A percentile compares a stretch with the other conserved stretches of the same genome.
These are phyloP conservation scores for Chydorus sphaericus DNA, from an alignment of 2,888 invertebrate species.

Conservation along the genomic window DNA sequence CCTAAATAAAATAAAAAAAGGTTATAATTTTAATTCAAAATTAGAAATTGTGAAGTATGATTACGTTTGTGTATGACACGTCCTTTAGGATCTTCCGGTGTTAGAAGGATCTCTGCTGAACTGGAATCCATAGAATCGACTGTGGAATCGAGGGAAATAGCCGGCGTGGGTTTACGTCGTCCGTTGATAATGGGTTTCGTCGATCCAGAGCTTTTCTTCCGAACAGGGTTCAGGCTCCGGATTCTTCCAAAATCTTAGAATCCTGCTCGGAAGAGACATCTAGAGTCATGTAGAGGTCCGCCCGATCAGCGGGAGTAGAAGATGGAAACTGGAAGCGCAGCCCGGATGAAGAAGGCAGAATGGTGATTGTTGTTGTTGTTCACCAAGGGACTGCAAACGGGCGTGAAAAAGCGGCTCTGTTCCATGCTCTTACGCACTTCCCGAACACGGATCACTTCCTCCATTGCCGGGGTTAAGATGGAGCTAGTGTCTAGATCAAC, in stretches of 20 bases:
- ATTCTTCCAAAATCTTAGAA: too few relatives aligned
- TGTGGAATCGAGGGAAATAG: background rate
- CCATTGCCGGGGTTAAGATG: constrained; percentile 16
- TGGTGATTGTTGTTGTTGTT: background rate
- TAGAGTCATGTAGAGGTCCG: background rate
- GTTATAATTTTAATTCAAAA: background rate
- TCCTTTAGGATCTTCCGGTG: background rate
- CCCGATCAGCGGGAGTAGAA: background rate
- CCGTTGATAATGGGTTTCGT: background rate
- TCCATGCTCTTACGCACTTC: constrained; percentile 4
- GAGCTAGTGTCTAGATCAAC: constrained; percentile 1
- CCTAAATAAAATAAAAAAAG: background rate
- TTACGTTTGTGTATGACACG: background rate
- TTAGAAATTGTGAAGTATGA: background rate
- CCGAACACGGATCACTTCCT: constrained; percentile 14
- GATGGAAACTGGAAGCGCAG: background rate
- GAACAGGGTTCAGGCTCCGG: background rate
- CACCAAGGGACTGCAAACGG: background rate
- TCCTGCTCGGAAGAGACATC: background rate
- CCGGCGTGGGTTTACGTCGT: background rate
- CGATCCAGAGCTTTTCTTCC: background rate
- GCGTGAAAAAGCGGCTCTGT: constrained; percentile 2
- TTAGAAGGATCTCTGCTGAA: too few relatives aligned
- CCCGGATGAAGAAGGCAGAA: background rate
- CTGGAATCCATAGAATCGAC: background rate